Base-by-base conservation (phyloP, 2,797 vertebrate genomes). In the Sebastes baramenuke region DNA sequence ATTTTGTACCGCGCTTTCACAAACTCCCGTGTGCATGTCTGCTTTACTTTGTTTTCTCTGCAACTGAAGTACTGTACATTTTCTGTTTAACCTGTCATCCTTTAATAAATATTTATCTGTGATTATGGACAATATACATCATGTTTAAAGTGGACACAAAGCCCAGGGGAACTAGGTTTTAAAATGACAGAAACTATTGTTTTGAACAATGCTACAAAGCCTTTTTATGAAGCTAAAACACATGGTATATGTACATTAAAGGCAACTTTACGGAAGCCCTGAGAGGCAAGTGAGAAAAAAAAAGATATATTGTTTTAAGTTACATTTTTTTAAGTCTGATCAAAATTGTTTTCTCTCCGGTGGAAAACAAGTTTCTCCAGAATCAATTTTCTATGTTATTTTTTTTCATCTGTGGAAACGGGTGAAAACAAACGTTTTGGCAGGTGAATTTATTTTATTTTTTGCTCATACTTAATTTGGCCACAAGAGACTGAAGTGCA, bases 71-170 rank as follows among this genome's bases (percentile, higher is more conserved):
- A 54, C 75, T 89, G 73, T 83, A 66, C 4, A 49, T 72, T 36
- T 75, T 78, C 52, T 84, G 8, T 80, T 80, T 78, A 49, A 38
- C 25, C 59, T 65, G 30, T 55, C 60, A 42, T 70, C 52, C 52
- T 88, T 77, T 64, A 89, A 88, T 85, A 87, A 82, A 91, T 79
- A 69, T 79, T 34, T 82, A 64, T 80, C 61, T 68, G 30, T 67
- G 36, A 46, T 64, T 32, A 60, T 69, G 62, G 46, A 67, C 25
- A 34, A 29, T 72, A 20, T 30, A 56, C 18, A 42, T 55, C 1
- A 38, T 65, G 38, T 82, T 61, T 62, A 34, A 20, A 2, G n/a
- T 24, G 30, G 36, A 62, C 18, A 59, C 12, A 14, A 32, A 49
- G 9, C 16, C 4, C 16, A 9, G 4, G 20, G 25, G 9, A 24